Evolutionary conservation across 1,140 invertebrate genomes (phyloP), one percentile per base, ranked within the genome.

Genomic region (Trialeurodes vaporariorum): DNA sequence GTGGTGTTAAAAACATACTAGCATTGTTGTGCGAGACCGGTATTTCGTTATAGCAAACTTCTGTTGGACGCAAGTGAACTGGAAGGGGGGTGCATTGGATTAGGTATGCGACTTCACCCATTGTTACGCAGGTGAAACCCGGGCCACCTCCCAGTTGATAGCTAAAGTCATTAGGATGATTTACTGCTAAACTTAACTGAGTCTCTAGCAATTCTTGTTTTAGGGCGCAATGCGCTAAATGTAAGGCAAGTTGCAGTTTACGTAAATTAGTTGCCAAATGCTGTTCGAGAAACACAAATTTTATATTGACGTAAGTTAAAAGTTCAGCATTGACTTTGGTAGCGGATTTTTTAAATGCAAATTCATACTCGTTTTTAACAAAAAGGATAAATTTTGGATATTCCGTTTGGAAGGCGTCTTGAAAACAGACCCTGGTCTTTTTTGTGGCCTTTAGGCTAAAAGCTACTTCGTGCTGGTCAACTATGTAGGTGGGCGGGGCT

Each of bases 261-360:
- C 25, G 27, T 0, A 61, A 2, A 2, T 40, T 25, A n/a, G 26
- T 5, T 11, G 17, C 27, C 24, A 61, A 2, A 2, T 23, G 17
- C 0, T 66, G 9, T 13, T 61, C 65, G 25, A 61, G 58, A 26
- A 27, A 34, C 0, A 65, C 64, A 25, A 65, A 65, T 59, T 65
- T 65, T 49, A 24, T 24, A 25, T 22, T 65, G 1, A 65, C 0
- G 11, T 25, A 25, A 0, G n/a, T 40, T n/a, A 58, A 65, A 1
- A 59, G 0, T 1, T 49, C 58, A 9, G 40, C 64, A 2, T 27
- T 27, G 17, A 66, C 12, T 59, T 59, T 66, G 0, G 0, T 62
- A 61, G 5, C 60, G 2, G 1, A 13, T 61, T 62, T 62, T 25
- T 0, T 27, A 27, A 21, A 1, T 24, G 60, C 40, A 61, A 25